Base-by-base conservation (phyloP, 1,140 invertebrate species). In the Muscidifurax raptorellus region DNA sequence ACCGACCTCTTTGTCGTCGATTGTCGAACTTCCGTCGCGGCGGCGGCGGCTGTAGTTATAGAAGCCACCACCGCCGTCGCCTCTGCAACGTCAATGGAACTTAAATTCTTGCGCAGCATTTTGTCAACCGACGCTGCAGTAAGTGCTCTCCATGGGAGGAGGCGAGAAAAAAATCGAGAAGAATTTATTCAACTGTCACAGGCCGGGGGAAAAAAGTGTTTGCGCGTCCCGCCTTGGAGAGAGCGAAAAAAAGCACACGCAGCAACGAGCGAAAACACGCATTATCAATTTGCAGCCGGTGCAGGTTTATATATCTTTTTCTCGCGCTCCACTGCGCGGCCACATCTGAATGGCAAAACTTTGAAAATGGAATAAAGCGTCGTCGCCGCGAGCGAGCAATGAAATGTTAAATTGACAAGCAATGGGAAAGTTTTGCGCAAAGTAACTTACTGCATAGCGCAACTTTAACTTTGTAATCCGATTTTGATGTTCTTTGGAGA, bases 1-100 rank as follows among this genome's bases (percentile, higher is more conserved):
- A 86, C 86, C 89, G 88, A 90, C 90, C 90, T 91, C 91, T 92
- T 91, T 92, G 91, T 91, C 91, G 90, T 90, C 91, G 89, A 92
- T 92, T 91, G 90, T 90, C 91, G 88, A 91, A 92, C 91, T 91
- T 90, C 82, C 87, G 86, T 86, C 84, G 85, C 80, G 76, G n/a
- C 12, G 27, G 75, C 28, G 22, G 44, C 44, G 76, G 86, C 44
- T 59, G 22, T 85, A 80, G 82, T 86, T 76, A 87, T 85, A 82
- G 86, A 86, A 86, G 84, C 84, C 75, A 12, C 36, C 10, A 40
- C 2, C 12, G 36, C 36, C 10, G 10, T 3, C 12, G 36, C 82
- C 36, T 40, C 36, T 12, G 18, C 7, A 66, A 47, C 80, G 66
- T 85, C 84, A 71, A 82, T 82, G 66, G 80, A 67, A 77, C 71